Percentiles rank a stretch among this genome's conserved stretches.
Conservation (phyloP, 2,797 vertebrate species). For the Zenarchopterus dispar region DNA sequence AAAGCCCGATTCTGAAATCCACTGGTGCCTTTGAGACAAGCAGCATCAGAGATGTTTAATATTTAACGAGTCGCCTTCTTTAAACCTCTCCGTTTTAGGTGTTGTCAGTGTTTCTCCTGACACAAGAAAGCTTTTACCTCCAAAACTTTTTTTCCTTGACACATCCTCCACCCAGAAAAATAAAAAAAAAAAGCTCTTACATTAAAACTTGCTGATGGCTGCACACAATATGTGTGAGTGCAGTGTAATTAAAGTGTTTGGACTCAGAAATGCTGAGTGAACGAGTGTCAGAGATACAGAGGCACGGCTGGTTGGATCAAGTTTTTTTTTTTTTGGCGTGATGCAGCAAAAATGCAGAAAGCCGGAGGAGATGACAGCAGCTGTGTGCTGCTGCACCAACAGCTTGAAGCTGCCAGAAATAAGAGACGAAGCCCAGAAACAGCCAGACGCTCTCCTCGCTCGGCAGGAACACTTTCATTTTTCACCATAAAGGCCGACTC, state of each 20-base stretch:
- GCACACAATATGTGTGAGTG: no score
- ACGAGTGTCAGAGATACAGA: constrained; percentile 10
- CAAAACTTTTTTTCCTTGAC: no score
- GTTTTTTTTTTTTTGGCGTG: constrained; percentile 19
- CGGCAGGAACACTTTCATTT: no score
- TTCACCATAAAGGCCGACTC: no score
- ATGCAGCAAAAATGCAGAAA: constrained; percentile 52
- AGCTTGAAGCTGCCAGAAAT: constrained; percentile 41
- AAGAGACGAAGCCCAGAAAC: constrained; percentile 7
- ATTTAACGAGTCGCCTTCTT: no score
- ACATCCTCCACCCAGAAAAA: neutral
- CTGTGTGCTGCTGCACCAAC: constrained; percentile 39
- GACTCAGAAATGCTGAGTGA: constrained; percentile 8
- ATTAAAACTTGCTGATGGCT: neutral
- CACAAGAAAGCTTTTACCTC: no score
- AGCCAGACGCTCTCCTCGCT: no score
- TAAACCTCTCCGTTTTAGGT: no score
- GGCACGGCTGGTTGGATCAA: neutral
- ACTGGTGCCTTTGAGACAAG: no score
- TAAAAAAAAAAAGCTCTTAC: neutral
- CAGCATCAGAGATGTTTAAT: no score
- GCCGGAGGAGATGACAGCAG: constrained; percentile 37
- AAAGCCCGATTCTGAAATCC: no score
- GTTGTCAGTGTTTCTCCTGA: no score
- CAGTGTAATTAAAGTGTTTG: constrained; percentile 4